phyloP scores from a whole-genome alignment of 2,888 invertebrate genomes.

The Meloe dianella region DNA sequence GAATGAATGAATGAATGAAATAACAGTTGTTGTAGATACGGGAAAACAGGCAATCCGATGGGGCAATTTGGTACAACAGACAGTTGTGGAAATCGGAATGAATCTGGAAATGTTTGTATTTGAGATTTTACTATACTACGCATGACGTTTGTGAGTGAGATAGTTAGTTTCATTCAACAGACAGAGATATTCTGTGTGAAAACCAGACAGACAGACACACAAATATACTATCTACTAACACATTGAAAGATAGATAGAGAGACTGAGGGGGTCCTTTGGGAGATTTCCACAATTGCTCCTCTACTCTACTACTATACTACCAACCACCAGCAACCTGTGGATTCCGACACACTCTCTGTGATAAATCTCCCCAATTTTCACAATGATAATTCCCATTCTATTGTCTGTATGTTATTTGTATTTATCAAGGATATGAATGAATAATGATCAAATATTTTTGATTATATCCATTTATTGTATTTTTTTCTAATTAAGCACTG shows the following conservation, averaged over 20 bases:
- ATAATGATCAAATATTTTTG: not conserved
- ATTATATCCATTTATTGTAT: not conserved
- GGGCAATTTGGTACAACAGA: constrained; percentile 26
- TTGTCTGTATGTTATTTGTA: constrained; percentile 42
- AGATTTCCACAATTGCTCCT: constrained; percentile 46
- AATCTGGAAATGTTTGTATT: constrained; percentile 25
- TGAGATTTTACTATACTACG: constrained; percentile 43
- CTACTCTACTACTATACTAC: constrained; percentile 33
- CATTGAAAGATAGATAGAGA: constrained; percentile 44
- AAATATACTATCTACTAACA: not conserved
- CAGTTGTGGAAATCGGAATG: constrained; percentile 45
- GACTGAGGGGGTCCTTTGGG: constrained; percentile 52
- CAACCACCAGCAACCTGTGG: constrained; percentile 56
- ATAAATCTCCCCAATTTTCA: constrained; percentile 54
- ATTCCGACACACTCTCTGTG: constrained; percentile 49
- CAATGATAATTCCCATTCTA: constrained; percentile 42
- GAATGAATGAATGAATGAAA: not conserved
- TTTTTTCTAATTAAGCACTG: not conserved
- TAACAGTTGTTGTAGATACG: not conserved
- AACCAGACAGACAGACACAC: constrained; percentile 10
- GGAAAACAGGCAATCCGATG: not conserved
- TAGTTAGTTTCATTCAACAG: constrained; percentile 54
- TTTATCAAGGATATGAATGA: constrained; percentile 15
- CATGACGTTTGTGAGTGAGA: constrained; percentile 55
- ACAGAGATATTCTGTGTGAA: constrained; percentile 43